These are phyloP conservation scores for Herpailurus yagouaroundi DNA, from an alignment of 2,113 vertebrate genomes.

Conservation along the genomic window DNA sequence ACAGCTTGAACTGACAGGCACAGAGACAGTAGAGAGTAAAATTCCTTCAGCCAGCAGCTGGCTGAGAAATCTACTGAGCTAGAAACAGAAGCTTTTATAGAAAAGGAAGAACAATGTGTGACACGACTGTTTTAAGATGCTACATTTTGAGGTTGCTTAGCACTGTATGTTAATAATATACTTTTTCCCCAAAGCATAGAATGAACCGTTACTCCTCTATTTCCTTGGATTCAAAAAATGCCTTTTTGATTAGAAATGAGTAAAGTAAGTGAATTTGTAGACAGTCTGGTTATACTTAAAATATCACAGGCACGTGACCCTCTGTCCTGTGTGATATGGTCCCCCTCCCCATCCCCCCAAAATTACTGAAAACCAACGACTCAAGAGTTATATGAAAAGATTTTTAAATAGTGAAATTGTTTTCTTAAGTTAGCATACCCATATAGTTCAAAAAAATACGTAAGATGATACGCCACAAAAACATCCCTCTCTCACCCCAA, in stretches of 20 bases:
- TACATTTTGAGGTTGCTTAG: neutral
- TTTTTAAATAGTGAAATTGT: neutral
- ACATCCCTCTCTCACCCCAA: neutral
- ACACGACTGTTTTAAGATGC: neutral
- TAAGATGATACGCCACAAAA: neutral
- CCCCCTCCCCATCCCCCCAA: too few relatives aligned
- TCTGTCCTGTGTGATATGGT: neutral
- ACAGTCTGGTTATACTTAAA: neutral
- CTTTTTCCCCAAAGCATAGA: neutral
- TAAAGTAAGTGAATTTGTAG: neutral
- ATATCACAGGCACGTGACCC: neutral
- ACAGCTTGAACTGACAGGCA: neutral
- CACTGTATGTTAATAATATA: neutral
- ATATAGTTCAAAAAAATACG: neutral
- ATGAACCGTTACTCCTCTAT: neutral
- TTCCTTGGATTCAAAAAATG: conserved; percentile 3
- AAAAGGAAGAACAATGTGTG: neutral
- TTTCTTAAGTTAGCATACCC: conserved; percentile 2
- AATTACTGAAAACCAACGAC: neutral
- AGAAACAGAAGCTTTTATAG: neutral
- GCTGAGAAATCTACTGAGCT: neutral
- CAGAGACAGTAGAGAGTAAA: neutral
- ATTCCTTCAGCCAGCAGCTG: neutral
- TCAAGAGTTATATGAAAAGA: neutral
- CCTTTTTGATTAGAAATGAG: neutral